Conservation (phyloP, 2,797 vertebrate genomes). For the Acanthopagrus latus region DNA sequence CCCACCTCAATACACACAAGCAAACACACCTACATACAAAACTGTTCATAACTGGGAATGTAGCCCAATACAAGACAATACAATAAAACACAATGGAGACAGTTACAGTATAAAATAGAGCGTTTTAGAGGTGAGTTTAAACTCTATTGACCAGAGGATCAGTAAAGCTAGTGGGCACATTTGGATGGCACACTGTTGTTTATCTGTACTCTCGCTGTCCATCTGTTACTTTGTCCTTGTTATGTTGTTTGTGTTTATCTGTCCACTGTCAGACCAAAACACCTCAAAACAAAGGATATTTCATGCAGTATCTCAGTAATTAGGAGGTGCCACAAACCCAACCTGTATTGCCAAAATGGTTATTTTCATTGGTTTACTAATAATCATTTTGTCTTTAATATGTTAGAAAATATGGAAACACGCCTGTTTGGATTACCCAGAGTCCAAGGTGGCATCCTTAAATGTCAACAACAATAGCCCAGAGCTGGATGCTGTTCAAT, state of each 20-base stretch:
- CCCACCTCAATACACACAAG: conserved; percentile 39
- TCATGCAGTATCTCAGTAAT: background rate
- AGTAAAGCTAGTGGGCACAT: conserved; percentile 19
- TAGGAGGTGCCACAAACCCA: background rate
- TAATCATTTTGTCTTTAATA: background rate
- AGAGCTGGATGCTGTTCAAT: background rate
- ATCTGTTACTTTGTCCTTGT: conserved; percentile 68
- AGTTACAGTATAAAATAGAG: background rate
- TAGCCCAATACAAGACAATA: background rate
- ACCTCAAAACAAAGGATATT: conserved; percentile 8
- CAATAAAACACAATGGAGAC: conserved; percentile 6
- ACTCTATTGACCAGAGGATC: background rate
- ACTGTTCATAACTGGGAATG: conserved; percentile 2
- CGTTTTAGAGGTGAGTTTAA: conserved; percentile 20
- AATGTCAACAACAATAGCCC: background rate
- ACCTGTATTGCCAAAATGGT: background rate
- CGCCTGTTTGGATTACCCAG: too few relatives aligned
- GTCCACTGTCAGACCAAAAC: conserved; percentile 43
- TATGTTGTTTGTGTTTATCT: conserved; percentile 66
- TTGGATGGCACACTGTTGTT: conserved; percentile 59
- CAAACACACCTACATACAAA: conserved; percentile 51
- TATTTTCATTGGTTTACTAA: background rate
- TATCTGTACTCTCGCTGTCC: conserved; percentile 53
- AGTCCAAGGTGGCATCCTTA: background rate
- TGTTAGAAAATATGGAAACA: background rate